phyloP scores from a whole-genome alignment of 2,113 vertebrate genomes.

The Cyprinodon tularosa region DNA sequence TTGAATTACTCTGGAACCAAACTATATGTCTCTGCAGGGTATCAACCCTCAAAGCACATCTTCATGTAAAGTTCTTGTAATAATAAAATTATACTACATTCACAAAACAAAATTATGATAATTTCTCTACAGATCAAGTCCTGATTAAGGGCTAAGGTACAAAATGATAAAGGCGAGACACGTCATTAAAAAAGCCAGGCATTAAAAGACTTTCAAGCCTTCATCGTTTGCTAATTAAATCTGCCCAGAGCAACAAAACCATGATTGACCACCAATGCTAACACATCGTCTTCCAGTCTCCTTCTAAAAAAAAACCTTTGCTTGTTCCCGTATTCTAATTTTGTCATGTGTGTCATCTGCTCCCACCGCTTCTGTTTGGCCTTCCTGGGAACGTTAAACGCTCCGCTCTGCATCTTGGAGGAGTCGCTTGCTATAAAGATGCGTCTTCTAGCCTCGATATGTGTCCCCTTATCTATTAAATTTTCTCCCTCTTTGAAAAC shows the following conservation, averaged over 20 bases:
- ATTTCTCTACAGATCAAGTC: not conserved
- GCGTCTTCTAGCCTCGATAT: slow-evolving; percentile 9
- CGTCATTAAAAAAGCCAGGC: not conserved
- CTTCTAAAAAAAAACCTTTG: not conserved
- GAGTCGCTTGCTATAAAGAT: slow-evolving; percentile 21
- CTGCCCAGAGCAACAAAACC: slow-evolving; percentile 20
- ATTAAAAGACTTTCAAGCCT: slow-evolving; percentile 37
- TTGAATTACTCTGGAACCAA: too few species aligned
- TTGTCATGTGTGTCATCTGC: not conserved
- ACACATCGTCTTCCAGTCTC: slow-evolving; percentile 17
- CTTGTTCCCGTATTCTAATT: not conserved
- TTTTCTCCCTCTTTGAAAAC: slow-evolving; percentile 57
- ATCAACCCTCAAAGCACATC: too few species aligned
- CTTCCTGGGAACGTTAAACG: slow-evolving; percentile 11
- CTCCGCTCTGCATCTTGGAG: slow-evolving; percentile 42
- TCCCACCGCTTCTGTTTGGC: slow-evolving; percentile 14
- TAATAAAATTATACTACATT: not conserved
- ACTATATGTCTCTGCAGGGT: too few species aligned
- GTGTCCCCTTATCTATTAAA: slow-evolving; percentile 57
- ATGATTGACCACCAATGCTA: slow-evolving; percentile 31
- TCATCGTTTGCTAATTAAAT: slow-evolving; percentile 47
- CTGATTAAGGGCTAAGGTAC: not conserved
- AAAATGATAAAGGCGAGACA: not conserved
- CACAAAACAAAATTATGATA: too few species aligned
- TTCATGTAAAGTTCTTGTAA: not conserved